These are phyloP conservation scores for Dastarcus helophoroides DNA, from an alignment of 2,888 invertebrate genomes.

Conservation along the genomic window DNA sequence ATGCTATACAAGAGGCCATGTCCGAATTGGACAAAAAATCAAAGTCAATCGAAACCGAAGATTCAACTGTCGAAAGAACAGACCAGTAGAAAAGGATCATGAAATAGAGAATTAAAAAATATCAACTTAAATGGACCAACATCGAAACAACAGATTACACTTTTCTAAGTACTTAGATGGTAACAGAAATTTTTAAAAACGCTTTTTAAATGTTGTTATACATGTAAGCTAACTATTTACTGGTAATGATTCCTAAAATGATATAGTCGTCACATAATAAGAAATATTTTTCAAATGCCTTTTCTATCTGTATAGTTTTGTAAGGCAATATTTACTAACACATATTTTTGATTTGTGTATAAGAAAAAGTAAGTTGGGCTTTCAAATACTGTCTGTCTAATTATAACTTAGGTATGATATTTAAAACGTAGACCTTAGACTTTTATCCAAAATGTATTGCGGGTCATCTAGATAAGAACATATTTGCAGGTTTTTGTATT, in stretches of 20 bases:
- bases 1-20: slow-evolving; percentile 90
- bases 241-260: slow-evolving; percentile 34
- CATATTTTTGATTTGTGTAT: slow-evolving; percentile 23
- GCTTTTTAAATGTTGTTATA: slow-evolving; percentile 27
- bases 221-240: slow-evolving; percentile 12
- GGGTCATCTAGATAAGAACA: slow-evolving; percentile 15
- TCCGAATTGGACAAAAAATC: slow-evolving; percentile 62
- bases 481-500: slow-evolving; percentile 8
- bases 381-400: slow-evolving; percentile 25
- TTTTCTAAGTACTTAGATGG: no score
- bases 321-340: slow-evolving; percentile 20
- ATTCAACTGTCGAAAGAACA: slow-evolving; percentile 37
- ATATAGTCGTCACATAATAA: slow-evolving; percentile 24
- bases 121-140: slow-evolving; percentile 29
- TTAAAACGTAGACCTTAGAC: slow-evolving; percentile 14
- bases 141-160: slow-evolving; percentile 21
- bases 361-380: slow-evolving; percentile 27
- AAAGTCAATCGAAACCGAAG: slow-evolving; percentile 14
- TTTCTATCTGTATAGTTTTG: slow-evolving; percentile 9
- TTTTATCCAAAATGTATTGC: slow-evolving; percentile 20
- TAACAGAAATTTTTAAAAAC: slow-evolving; percentile 23
- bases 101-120: slow-evolving; percentile 10
- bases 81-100: slow-evolving; percentile 37
- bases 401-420: slow-evolving; percentile 19
- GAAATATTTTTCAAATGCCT: slow-evolving; percentile 32